Evolutionary conservation across 2,113 vertebrate genomes (phyloP), one percentile per base, ranked within the genome.

Genomic region (Dinomys branickii): DNA sequence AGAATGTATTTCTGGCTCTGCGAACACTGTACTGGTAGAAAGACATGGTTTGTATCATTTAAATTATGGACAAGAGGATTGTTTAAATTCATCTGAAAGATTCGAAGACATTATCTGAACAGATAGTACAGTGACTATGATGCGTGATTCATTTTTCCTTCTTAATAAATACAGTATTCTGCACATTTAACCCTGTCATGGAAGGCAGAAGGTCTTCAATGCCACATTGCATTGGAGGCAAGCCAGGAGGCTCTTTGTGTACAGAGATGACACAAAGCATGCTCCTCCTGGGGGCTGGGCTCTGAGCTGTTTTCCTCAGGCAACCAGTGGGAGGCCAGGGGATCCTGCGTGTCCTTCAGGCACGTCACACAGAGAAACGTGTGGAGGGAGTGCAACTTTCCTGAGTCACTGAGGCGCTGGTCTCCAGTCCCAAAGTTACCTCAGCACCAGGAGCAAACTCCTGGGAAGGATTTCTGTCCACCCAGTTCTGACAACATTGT

Each of bases 261-360:
- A 47, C 61, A 69, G 87, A 85, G 85, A 75, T 38, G 63, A 65
- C 1, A 0, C n/a, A 5, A 9, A 0, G 59, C 88, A 17, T 20
- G 28, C 0, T 0, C 7, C 33, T 41, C 11, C 0, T 0, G 33
- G 16, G 41, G n/a, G 9, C n/a, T 22, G 73, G 47, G 59, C 80
- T 58, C 19, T 12, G 13, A 65, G 78, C 28, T 85, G 33, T 24
- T 88, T 59, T 44, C 26, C 4, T 30, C 1, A 33, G 8, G 30
- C 4, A n/a, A 9, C 9, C 41, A 56, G 65, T 26, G 7, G 8
- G 52, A 56, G 24, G 30, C 33, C 7, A 7, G 1, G 38, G 71
- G 47, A 41, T 12, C 28, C 12, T 0, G 1, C 2, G 20, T 2
- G 0, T n/a, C 44, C 9, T 47, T 5, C 17, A 2, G 50, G 33